Percentiles rank a stretch among this genome's conserved stretches.
These are phyloP conservation scores for Cyclopterus lumpus DNA, from an alignment of 2,797 vertebrate species.

Conservation along the genomic window DNA sequence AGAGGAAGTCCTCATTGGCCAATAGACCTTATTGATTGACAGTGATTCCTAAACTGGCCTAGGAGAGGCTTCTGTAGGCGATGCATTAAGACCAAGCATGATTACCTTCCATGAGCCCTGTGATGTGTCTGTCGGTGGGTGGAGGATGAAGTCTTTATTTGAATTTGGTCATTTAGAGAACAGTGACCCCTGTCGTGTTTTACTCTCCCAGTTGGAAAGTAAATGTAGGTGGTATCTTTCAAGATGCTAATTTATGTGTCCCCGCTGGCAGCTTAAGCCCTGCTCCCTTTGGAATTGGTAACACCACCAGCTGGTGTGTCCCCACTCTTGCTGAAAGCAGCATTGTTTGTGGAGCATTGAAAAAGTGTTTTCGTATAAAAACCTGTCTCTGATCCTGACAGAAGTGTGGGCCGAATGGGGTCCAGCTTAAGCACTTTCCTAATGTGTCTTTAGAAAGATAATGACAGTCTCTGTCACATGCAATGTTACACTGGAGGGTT, in stretches of 20 bases:
- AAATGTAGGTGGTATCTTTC: conserved; percentile 75
- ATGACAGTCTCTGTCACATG: conserved; percentile 65
- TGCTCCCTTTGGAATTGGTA: conserved; percentile 71
- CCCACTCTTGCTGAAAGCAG: conserved; percentile 68
- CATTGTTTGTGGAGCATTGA: conserved; percentile 65
- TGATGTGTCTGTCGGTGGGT: conserved; percentile 32
- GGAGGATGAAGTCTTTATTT: conserved; percentile 59
- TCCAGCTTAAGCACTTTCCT: conserved; percentile 44
- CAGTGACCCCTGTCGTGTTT: conserved; percentile 73
- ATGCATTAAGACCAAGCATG: conserved; percentile 54
- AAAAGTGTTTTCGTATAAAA: conserved; percentile 60
- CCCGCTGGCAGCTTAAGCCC: conserved; percentile 74
- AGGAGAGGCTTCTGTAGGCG: conserved; percentile 10
- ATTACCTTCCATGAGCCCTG: conserved; percentile 31
- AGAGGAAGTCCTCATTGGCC: conserved; percentile 17
- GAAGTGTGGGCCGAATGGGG: conserved; percentile 50
- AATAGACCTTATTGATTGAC: conserved; percentile 43
- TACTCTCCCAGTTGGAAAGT: conserved; percentile 65
- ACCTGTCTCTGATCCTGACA: conserved; percentile 63
- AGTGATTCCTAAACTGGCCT: conserved; percentile 28
- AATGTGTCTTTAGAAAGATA: conserved; percentile 50
- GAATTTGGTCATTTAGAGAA: conserved; percentile 69
- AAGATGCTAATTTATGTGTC: conserved; percentile 81
- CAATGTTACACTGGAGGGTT: conserved; percentile 49
- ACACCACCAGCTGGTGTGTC: conserved; percentile 75